These are phyloP conservation scores for Muricea muricata DNA, from an alignment of 92 coral and sea anemone species.

Conservation along the genomic window DNA sequence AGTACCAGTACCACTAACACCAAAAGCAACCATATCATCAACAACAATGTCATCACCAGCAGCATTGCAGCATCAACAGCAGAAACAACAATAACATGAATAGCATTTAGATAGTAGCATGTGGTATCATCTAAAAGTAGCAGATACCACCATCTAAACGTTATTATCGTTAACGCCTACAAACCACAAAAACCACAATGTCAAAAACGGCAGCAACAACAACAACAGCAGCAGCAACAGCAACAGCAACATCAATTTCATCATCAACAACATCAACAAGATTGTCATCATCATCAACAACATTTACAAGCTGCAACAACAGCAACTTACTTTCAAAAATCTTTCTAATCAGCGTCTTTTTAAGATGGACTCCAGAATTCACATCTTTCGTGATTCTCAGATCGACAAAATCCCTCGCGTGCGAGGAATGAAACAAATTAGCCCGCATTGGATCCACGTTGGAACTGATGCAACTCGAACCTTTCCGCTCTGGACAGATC, in stretches of 20 bases:
- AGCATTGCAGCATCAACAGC: no score
- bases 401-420: conserved; percentile 58
- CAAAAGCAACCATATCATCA: no score
- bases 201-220: no score
- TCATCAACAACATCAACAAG: neutral
- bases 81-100: neutral
- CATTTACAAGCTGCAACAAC: no score
- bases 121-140: no score
- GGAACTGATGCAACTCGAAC: conserved; percentile 41
- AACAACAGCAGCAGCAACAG: no score
- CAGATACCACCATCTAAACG: no score
- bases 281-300: neutral
- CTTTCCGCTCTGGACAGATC: conserved; percentile 67
- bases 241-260: neutral
- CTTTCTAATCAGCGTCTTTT: conserved; percentile 49
- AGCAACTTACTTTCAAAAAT: conserved; percentile 42
- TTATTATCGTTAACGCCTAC: no score
- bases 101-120: no score
- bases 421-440: conserved; percentile 57
- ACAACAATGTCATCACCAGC: neutral
- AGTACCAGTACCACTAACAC: no score
- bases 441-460: conserved; percentile 52
- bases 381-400: conserved; percentile 49
- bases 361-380: conserved; percentile 62
- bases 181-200: no score